A percentile compares a stretch with the other conserved stretches of the same genome.
Evolutionary conservation across 1,140 invertebrate species (phyloP).

Genomic region (Drosophila elegans): DNA sequence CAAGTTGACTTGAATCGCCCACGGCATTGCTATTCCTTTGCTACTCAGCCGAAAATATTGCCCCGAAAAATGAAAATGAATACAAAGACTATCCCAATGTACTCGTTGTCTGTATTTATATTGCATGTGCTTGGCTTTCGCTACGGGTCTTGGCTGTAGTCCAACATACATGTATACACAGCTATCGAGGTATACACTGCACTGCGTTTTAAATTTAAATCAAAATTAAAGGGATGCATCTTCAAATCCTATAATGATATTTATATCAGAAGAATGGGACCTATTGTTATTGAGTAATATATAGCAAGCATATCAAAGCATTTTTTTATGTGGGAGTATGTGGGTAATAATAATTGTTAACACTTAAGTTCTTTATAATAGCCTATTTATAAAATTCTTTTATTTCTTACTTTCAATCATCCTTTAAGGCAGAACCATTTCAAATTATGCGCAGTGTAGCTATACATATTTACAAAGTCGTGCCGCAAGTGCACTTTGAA

Average conservation of each 20-base stretch:
- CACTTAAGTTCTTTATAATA: too few species aligned
- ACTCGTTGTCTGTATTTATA: conserved; percentile 58
- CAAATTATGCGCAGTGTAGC: not conserved
- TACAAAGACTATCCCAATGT: conserved; percentile 19
- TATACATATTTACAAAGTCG: conserved; percentile 16
- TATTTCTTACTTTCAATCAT: too few species aligned
- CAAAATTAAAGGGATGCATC: not conserved
- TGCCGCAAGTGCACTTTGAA: conserved; percentile 47
- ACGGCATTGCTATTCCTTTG: conserved; percentile 20
- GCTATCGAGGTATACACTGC: not conserved
- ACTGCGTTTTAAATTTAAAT: not conserved
- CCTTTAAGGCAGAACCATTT: too few species aligned
- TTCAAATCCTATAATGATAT: too few species aligned
- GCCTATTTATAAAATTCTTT: too few species aligned
- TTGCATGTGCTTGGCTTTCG: conserved; percentile 38
- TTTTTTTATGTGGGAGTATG: too few species aligned
- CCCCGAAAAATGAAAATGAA: conserved; percentile 5
- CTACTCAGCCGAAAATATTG: conserved; percentile 26
- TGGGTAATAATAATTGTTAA: too few species aligned
- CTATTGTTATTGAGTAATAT: too few species aligned
- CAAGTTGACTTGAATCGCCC: conserved; percentile 13
- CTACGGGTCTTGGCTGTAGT: conserved; percentile 30
- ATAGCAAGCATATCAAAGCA: too few species aligned
- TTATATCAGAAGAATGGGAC: too few species aligned
- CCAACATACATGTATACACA: conserved; percentile 27